Conservation (phyloP, 2,797 vertebrate species). For the Spea hammondii region DNA sequence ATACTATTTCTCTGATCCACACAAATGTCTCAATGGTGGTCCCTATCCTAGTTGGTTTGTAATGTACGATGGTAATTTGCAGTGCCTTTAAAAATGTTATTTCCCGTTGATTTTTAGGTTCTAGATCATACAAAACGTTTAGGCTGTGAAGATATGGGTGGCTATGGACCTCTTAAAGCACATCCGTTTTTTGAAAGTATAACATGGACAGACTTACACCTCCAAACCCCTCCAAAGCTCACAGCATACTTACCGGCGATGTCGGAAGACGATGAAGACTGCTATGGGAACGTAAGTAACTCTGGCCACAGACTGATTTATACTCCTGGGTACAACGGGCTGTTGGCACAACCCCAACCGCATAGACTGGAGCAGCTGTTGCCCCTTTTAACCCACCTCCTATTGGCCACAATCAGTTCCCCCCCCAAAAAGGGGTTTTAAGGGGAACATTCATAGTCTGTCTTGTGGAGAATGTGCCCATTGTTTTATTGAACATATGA, state of each 20-base stretch:
- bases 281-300: constrained; percentile 91
- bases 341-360: too few relatives aligned
- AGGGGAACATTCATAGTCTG: too few relatives aligned
- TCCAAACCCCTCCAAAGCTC: constrained; percentile 93
- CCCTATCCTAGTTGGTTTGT: background rate
- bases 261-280: constrained; percentile 98
- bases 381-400: too few relatives aligned
- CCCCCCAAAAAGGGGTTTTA: too few relatives aligned
- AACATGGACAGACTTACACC: constrained; percentile 87
- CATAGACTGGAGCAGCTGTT: too few relatives aligned
- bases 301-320: background rate
- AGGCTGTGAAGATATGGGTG: constrained; percentile 96
- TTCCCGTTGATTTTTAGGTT: constrained; percentile 68
- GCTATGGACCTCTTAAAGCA: constrained; percentile 84
- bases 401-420: too few relatives aligned
- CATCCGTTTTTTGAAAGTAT: constrained; percentile 93
- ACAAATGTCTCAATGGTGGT: too few relatives aligned
- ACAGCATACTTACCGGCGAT: constrained; percentile 96
- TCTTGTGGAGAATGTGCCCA: too few relatives aligned
- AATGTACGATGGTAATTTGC: background rate
- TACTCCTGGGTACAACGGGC: too few relatives aligned
- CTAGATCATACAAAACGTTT: constrained; percentile 89
- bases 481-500: too few relatives aligned
- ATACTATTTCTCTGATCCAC: too few relatives aligned
- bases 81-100: background rate